Conservation (phyloP, 2,888 invertebrate genomes). For the Ormia ochracea region DNA sequence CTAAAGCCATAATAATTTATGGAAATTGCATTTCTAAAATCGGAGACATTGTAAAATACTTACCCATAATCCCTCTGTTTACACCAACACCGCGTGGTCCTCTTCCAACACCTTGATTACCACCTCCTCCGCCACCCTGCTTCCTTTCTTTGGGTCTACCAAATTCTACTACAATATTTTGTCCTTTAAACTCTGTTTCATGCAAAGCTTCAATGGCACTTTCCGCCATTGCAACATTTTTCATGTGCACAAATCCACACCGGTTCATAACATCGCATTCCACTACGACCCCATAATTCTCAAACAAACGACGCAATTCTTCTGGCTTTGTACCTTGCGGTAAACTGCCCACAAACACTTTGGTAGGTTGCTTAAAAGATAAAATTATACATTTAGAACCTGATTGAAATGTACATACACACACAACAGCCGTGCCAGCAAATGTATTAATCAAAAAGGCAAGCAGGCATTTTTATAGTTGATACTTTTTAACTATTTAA, state of each 20-base stretch:
- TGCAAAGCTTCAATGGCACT: conserved; percentile 89
- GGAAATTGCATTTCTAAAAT: not conserved
- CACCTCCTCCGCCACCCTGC: conserved; percentile 72
- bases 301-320: conserved; percentile 89
- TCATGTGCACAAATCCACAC: conserved; percentile 95
- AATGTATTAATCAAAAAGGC: conserved; percentile 28
- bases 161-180: conserved; percentile 89
- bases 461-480: not conserved
- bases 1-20: conserved; percentile 37
- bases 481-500: no score
- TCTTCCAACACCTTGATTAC: conserved; percentile 57
- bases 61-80: conserved; percentile 69
- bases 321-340: conserved; percentile 89
- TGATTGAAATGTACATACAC: not conserved
- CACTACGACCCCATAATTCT: conserved; percentile 90
- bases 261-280: conserved; percentile 97
- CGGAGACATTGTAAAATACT: conserved; percentile 4
- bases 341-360: conserved; percentile 95
- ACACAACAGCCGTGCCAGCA: no score
- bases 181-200: conserved; percentile 89
- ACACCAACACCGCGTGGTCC: conserved; percentile 61
- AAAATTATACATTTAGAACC: not conserved
- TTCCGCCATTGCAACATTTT: conserved; percentile 87
- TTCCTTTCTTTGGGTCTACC: conserved; percentile 85
- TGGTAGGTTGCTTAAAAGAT: conserved; percentile 72